Conservation (phyloP, 2,888 invertebrate genomes). For the Cataglyphis rosenhaueri region DNA sequence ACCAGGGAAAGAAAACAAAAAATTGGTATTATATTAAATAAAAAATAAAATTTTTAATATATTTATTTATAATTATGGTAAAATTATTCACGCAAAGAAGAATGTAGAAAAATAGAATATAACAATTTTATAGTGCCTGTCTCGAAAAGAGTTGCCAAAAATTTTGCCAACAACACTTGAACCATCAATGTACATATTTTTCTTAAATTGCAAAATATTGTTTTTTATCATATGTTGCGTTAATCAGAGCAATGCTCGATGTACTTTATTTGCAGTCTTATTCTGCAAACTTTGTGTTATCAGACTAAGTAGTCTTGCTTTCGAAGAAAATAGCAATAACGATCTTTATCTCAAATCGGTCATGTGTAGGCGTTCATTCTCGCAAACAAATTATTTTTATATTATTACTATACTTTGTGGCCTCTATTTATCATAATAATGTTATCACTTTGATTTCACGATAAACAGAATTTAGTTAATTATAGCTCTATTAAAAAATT, state of each 20-base stretch:
- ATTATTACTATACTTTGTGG: not conserved
- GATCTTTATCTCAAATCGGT: not conserved
- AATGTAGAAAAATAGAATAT: not conserved
- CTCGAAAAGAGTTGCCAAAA: not conserved
- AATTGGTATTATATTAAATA: too few relatives aligned
- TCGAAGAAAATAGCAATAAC: not conserved
- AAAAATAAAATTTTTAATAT: too few relatives aligned
- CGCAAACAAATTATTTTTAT: not conserved
- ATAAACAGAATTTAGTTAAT: not conserved
- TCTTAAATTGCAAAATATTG: not conserved
- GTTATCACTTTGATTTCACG: not conserved
- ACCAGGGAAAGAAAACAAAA: too few relatives aligned
- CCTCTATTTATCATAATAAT: not conserved
- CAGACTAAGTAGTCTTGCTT: not conserved
- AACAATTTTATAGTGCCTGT: not conserved
- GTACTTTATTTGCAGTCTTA: not conserved
- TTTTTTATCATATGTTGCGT: not conserved
- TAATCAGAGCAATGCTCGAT: conserved; percentile 6
- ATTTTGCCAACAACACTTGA: not conserved
- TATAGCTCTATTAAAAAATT: not conserved
- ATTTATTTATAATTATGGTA: too few relatives aligned
- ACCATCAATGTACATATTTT: not conserved
- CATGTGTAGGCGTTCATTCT: not conserved
- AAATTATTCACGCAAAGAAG: too few relatives aligned
- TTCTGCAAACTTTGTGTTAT: conserved; percentile 16